These are phyloP conservation scores for Sebastes melanostomus DNA, from an alignment of 2,797 vertebrate species.

Conservation along the genomic window DNA sequence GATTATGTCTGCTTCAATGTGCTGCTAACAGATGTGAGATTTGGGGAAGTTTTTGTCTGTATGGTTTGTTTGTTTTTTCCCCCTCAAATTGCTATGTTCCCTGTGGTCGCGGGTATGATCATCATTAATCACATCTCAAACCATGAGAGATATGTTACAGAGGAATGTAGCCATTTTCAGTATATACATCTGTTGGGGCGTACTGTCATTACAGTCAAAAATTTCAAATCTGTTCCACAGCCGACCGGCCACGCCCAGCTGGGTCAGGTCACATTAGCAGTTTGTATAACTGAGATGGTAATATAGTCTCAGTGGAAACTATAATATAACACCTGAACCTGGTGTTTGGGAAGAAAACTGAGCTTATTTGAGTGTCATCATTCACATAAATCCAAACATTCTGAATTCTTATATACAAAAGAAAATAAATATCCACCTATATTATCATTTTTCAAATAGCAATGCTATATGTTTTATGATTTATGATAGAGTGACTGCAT, in stretches of 20 bases:
- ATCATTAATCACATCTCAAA: background rate
- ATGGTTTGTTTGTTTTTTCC: background rate
- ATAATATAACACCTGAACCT: background rate
- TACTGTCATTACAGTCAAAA: background rate
- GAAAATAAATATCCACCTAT: background rate
- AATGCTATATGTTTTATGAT: background rate
- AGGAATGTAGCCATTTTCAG: background rate
- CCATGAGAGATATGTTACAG: background rate
- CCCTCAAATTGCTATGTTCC: background rate
- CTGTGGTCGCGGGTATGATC: background rate
- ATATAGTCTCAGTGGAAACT: background rate
- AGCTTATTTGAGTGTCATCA: background rate
- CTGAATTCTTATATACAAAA: background rate
- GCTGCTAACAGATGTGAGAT: background rate
- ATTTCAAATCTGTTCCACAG: background rate
- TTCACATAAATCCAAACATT: background rate
- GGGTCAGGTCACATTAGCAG: background rate
- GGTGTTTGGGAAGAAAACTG: background rate
- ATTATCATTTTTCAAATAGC: background rate
- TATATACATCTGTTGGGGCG: background rate
- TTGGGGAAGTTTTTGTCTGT: background rate
- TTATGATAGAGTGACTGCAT: background rate
- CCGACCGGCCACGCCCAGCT: conserved; percentile 5
- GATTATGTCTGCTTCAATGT: background rate
- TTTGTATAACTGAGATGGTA: background rate